A percentile compares a stretch with the other conserved stretches of the same genome.
These are phyloP conservation scores for Cantharis flavilabris DNA, from an alignment of 2,888 invertebrate species.

Conservation along the genomic window DNA sequence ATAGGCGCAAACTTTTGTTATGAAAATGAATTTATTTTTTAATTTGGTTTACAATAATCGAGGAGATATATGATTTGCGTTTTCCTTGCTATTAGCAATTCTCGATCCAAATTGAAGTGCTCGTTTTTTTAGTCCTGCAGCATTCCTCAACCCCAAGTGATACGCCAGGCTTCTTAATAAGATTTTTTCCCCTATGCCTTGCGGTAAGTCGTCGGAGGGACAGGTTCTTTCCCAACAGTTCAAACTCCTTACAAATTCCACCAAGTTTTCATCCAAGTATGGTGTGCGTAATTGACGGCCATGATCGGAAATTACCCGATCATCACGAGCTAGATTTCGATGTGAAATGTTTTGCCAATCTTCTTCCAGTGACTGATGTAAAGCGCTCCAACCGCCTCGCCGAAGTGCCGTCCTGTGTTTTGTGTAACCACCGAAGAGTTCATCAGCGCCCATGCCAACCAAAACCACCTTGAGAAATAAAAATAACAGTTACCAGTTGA, in stretches of 20 bases:
- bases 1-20: no score
- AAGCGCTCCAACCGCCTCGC: conserved; percentile 59
- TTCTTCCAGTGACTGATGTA: conserved; percentile 62
- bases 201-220: conserved; percentile 59
- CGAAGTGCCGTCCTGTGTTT: conserved; percentile 79
- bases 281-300: conserved; percentile 83
- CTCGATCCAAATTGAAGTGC: conserved; percentile 97
- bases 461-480: conserved; percentile 67
- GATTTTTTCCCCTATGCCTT: conserved; percentile 93
- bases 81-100: conserved; percentile 90
- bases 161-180: conserved; percentile 77
- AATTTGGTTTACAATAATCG: conserved; percentile 29
- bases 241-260: conserved; percentile 66
- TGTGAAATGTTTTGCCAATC: conserved; percentile 87
- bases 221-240: conserved; percentile 69
- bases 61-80: conserved; percentile 77
- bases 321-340: conserved; percentile 93
- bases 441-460: conserved; percentile 96
- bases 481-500: no score
- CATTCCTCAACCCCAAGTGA: conserved; percentile 66
- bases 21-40: not conserved
- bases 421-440: conserved; percentile 92
- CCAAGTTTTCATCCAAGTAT: conserved; percentile 74
- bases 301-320: conserved; percentile 88
- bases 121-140: conserved; percentile 79